A percentile compares a stretch with the other conserved stretches of the same genome.
phyloP scores from a whole-genome alignment of 2,888 invertebrate genomes.

The Dorcus hopei region DNA sequence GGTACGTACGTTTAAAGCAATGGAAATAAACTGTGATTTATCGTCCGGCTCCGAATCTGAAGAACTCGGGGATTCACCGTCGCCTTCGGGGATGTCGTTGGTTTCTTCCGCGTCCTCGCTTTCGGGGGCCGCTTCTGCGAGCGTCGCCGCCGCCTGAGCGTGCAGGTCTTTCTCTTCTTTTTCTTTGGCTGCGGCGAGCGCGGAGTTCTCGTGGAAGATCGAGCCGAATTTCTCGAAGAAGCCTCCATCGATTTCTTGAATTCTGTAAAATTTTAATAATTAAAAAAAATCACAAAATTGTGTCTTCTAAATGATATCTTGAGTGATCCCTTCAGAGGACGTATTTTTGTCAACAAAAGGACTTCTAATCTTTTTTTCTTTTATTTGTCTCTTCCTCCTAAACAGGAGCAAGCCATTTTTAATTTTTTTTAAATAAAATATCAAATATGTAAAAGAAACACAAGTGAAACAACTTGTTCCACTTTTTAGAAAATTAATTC shows the following conservation, averaged over 20 bases:
- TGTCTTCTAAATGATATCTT: no score
- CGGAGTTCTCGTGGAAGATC: slow-evolving; percentile 63
- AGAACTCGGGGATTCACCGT: slow-evolving; percentile 44
- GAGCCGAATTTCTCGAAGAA: slow-evolving; percentile 83
- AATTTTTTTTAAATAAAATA: no score
- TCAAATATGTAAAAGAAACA: no score
- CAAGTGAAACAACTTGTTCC: no score
- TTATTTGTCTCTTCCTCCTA: no score
- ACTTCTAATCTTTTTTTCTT: no score
- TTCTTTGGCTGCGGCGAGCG: slow-evolving; percentile 57
- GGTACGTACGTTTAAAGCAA: slow-evolving; percentile 15
- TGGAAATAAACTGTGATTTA: slow-evolving; percentile 32
- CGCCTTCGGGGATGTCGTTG: slow-evolving; percentile 17
- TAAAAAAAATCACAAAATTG: background rate
- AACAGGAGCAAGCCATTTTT: no score
- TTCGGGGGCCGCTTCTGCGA: slow-evolving; percentile 30
- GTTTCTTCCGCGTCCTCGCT: slow-evolving; percentile 37
- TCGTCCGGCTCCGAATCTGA: slow-evolving; percentile 66
- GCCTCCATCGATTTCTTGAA: slow-evolving; percentile 78
- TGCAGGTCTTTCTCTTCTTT: slow-evolving; percentile 40
- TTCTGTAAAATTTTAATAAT: slow-evolving; percentile 52
- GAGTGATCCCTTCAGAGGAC: no score
- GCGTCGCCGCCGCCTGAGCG: slow-evolving; percentile 40
- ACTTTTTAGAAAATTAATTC: no score
- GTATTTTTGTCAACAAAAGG: no score